Base-by-base conservation (phyloP, 2,113 vertebrate genomes). In the Pleuronectes platessa region DNA sequence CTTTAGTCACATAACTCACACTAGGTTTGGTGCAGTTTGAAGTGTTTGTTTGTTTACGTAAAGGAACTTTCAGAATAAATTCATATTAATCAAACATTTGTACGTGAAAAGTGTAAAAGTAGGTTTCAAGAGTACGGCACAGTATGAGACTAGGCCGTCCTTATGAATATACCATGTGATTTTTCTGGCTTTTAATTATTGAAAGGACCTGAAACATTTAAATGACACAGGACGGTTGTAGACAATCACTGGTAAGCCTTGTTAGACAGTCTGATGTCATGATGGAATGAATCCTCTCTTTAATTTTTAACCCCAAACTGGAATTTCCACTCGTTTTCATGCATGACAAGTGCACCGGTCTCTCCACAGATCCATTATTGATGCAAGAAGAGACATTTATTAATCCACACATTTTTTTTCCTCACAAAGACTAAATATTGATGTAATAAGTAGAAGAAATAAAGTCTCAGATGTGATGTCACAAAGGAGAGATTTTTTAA, bases 201-300 rank as follows among this genome's bases (percentile, higher is more conserved):
- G 3, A 92, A 75, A 81, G 58, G 62, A 74, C 49, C 56, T 90
- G 71, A 88, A 90, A 86, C 59, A 84, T 89, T 90, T 70, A 92
- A 82, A 85, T 70, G 78, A 88, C 68, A 86, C 72, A 72, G 49
- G 68, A 64, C 15, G 17, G 61, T 84, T 78, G 79, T 80, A 82
- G 89, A 85, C 77, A 74, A 84, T 86, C 74, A 78, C 54, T 31
- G 26, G 58, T 67, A 47, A 74, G 49, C 20, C 68, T 76, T 78
- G 71, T 89, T 86, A 86, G 60, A 79, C 65, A 83, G 62, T 83
- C 78, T 85, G 81, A 90, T 82, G 85, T 85, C 67, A 89, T 72
- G 56, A 84, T 27, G 56, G 74, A 76, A 76, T 56, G 79, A 82
- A 74, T 56, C 60, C 23, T 23, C 64, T 24, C 60, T 80, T 89